Evolutionary conservation across 2,113 vertebrate genomes (phyloP).

Genomic region (Mungos mungo): DNA sequence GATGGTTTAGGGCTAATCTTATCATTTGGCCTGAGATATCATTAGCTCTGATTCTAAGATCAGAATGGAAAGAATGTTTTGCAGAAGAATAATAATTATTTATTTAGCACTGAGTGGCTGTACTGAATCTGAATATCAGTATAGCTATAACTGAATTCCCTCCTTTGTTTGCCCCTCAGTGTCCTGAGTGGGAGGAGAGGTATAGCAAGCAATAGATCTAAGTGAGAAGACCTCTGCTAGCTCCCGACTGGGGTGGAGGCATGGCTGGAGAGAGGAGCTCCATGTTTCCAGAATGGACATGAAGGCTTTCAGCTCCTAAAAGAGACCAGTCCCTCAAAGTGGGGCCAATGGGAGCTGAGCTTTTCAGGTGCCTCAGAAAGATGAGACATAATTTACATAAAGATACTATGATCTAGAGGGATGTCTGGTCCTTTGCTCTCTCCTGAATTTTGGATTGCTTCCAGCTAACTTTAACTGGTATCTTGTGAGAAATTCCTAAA

Average conservation of each 20-base stretch:
- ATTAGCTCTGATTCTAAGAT: slow-evolving; percentile 25
- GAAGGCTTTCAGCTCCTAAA: not conserved
- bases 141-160: not conserved
- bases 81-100: not conserved
- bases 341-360: rapidly evolving
- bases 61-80: slow-evolving; percentile 17
- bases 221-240: not conserved
- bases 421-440: not conserved
- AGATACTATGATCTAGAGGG: not conserved
- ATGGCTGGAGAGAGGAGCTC: not conserved
- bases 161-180: not conserved
- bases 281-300: not conserved
- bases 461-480: not conserved
- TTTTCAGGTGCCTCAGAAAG: not conserved
- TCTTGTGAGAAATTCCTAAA: not conserved
- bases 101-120: not conserved
- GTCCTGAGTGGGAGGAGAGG: not conserved
- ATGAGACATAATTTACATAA: not conserved
- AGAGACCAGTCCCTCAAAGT: not conserved
- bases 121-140: not conserved
- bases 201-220: not conserved
- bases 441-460: not conserved
- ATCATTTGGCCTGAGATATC: not conserved
- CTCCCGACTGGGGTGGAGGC: not conserved
- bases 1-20: not conserved